These are phyloP conservation scores for Diadophis punctatus DNA, from an alignment of 2,113 vertebrate species.

Conservation along the genomic window DNA sequence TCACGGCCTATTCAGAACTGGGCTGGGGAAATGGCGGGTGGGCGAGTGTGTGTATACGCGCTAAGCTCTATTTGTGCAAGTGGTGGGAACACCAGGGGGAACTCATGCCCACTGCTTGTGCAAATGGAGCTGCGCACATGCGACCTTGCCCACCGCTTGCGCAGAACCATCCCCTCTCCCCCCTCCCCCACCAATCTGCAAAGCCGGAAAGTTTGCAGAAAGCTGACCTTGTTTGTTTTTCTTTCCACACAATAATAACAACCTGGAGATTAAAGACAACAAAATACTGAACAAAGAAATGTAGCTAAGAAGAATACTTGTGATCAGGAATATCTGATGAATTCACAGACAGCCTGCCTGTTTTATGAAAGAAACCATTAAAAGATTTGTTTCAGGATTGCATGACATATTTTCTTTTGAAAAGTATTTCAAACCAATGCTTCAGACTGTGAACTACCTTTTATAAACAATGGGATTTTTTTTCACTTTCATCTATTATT, in stretches of 20 bases:
- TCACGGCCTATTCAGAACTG: not conserved
- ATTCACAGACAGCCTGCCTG: not conserved
- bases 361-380: constrained; percentile 1
- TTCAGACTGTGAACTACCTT: not conserved
- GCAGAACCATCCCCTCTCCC: not conserved
- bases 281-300: not conserved
- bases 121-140: no score
- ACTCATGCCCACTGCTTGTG: no score
- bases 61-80: not conserved
- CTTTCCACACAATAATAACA: not conserved
- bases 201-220: not conserved
- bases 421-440: constrained; percentile 13
- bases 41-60: fast-evolving
- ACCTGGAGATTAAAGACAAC: not conserved
- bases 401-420: constrained; percentile 2
- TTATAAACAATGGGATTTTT: not conserved
- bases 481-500: constrained; percentile 1
- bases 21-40: not conserved
- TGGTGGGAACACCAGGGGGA: not conserved
- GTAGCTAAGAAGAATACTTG: not conserved
- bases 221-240: not conserved
- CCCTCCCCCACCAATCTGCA: not conserved
- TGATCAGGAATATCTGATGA: not conserved
- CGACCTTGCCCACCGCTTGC: no score
- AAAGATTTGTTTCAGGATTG: constrained; percentile 5